A percentile compares a stretch with the other conserved stretches of the same genome.
Conservation (phyloP, 2,797 vertebrate genomes). For the Manis javanica region DNA sequence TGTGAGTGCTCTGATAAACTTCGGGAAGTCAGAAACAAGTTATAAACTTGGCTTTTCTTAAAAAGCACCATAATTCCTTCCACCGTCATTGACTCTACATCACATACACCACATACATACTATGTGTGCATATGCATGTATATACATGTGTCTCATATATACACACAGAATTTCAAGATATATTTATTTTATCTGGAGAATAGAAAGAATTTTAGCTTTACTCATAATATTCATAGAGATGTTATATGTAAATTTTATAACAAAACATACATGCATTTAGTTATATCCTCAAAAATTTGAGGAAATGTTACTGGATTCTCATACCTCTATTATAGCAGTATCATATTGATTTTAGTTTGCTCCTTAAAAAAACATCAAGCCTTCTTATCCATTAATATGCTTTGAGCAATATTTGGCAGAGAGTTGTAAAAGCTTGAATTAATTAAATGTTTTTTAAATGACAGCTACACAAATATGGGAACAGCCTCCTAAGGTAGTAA, state of each 20-base stretch:
- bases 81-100: not conserved
- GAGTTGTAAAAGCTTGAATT: not conserved
- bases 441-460: not conserved
- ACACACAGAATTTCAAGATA: not conserved
- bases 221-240: not conserved
- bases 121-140: not conserved
- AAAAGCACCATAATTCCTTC: not conserved
- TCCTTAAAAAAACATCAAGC: not conserved
- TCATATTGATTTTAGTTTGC: not conserved
- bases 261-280: not conserved
- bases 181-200: not conserved
- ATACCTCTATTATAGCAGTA: not conserved
- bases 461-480: not conserved
- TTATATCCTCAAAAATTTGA: not conserved
- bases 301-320: not conserved
- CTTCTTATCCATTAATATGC: not conserved
- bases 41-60: not conserved
- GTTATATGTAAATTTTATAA: not conserved
- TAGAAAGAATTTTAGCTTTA: not conserved
- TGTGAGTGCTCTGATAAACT: not conserved
- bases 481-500: not conserved
- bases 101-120: not conserved
- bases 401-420: not conserved
- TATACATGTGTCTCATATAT: not conserved
- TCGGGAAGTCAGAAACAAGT: not conserved